Percentiles rank a stretch among this genome's conserved stretches.
Evolutionary conservation across 1,140 invertebrate species (phyloP).

Genomic region (Euborellia annulipes): DNA sequence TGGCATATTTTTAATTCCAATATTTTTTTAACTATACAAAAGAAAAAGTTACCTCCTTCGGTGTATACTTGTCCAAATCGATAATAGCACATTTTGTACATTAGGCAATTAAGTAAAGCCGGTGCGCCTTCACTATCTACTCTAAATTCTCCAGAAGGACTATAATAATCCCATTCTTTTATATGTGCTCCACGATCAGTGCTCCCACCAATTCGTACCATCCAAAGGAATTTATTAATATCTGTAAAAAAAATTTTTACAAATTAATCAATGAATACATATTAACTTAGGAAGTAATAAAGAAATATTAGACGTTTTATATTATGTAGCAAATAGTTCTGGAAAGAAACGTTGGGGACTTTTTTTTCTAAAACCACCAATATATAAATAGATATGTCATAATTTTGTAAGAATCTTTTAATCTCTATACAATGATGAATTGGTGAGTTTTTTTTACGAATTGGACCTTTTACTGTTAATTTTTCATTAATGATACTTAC

Average conservation of each 20-base stretch:
- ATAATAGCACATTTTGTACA: constrained; percentile 97
- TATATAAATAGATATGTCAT: too few species aligned
- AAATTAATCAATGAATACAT: background rate
- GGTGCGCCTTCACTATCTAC: constrained; percentile 81
- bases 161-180: constrained; percentile 93
- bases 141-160: constrained; percentile 81
- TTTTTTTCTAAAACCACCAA: too few species aligned
- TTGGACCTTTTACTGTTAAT: too few species aligned
- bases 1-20: too few species aligned
- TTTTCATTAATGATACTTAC: too few species aligned
- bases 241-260: constrained; percentile 35
- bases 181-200: constrained; percentile 89
- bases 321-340: too few species aligned
- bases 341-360: too few species aligned
- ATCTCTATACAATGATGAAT: too few species aligned
- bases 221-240: constrained; percentile 98
- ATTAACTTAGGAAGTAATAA: background rate
- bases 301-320: background rate
- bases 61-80: constrained; percentile 88
- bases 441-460: too few species aligned
- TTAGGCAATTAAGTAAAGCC: constrained; percentile 76
- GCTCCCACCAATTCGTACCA: constrained; percentile 95
- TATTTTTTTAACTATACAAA: too few species aligned
- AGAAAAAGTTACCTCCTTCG: constrained; percentile 81
- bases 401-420: too few species aligned